Conservation (phyloP, 2,888 invertebrate genomes). For the Oasisia sp. region DNA sequence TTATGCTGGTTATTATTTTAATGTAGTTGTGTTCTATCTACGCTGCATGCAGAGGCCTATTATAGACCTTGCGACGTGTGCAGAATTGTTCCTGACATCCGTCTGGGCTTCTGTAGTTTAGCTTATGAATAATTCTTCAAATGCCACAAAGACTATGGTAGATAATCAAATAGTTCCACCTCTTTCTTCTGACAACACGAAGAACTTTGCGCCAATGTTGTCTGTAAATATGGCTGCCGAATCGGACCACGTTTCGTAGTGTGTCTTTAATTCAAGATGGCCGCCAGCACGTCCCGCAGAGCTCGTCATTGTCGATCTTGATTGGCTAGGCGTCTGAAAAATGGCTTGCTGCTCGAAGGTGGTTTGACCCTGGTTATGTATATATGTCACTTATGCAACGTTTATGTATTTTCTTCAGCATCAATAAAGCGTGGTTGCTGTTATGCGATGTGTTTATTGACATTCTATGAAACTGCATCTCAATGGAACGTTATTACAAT, state of each 20-base stretch:
- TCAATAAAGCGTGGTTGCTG: background rate
- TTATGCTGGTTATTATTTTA: constrained; percentile 7
- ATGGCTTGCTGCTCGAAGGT: background rate
- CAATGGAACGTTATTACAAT: background rate
- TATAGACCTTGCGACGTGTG: background rate
- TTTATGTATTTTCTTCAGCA: constrained; percentile 17
- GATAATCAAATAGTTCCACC: background rate
- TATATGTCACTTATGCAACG: constrained; percentile 7
- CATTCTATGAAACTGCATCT: background rate
- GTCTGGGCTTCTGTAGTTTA: background rate
- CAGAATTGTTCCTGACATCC: constrained; percentile 8
- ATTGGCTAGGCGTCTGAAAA: background rate
- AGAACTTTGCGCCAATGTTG: background rate
- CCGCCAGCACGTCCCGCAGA: background rate
- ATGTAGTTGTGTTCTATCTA: background rate
- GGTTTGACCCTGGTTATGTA: background rate
- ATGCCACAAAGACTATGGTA: background rate
- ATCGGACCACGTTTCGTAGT: background rate
- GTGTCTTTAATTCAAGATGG: background rate
- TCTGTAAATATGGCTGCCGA: background rate
- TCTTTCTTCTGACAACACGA: background rate
- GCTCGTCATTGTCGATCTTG: background rate
- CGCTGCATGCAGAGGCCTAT: background rate
- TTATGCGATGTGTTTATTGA: background rate
- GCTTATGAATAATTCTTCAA: background rate